Conservation (phyloP, 2,888 invertebrate genomes). For the Ormyrus thymus region DNA sequence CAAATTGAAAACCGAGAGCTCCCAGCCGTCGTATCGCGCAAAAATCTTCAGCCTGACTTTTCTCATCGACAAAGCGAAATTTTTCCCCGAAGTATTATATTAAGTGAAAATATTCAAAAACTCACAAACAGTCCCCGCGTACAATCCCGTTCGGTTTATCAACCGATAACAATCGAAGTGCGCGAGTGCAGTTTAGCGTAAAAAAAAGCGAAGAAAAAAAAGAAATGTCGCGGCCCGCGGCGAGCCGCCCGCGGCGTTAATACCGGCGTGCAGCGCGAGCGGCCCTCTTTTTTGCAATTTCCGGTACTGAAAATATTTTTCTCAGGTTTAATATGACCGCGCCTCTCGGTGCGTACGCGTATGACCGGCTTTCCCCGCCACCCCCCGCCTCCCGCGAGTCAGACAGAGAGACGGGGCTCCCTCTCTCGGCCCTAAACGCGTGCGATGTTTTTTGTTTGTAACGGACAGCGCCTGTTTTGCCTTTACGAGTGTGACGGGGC, state of each 20-base stretch:
- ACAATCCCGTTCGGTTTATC: neutral
- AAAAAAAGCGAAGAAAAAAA: neutral
- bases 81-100: slow-evolving; percentile 20
- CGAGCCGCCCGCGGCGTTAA: slow-evolving; percentile 38
- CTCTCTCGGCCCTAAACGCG: neutral
- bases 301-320: slow-evolving; percentile 42
- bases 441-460: slow-evolving; percentile 34
- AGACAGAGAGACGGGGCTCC: neutral
- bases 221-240: no score
- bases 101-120: slow-evolving; percentile 23
- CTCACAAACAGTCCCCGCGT: slow-evolving; percentile 2
- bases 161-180: slow-evolving; percentile 8
- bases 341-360: no score
- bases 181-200: neutral
- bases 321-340: slow-evolving; percentile 27
- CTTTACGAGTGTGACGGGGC: neutral
- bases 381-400: neutral
- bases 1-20: no score
- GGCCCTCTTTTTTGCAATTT: slow-evolving; percentile 29
- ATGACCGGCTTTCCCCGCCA: neutral
- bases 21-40: no score
- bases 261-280: slow-evolving; percentile 1
- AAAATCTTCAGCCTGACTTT: neutral
- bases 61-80: neutral
- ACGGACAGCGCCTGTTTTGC: neutral